A percentile compares a stretch with the other conserved stretches of the same genome.
Conservation (phyloP, 2,113 vertebrate species). For the Hippoglossus stenolepis region DNA sequence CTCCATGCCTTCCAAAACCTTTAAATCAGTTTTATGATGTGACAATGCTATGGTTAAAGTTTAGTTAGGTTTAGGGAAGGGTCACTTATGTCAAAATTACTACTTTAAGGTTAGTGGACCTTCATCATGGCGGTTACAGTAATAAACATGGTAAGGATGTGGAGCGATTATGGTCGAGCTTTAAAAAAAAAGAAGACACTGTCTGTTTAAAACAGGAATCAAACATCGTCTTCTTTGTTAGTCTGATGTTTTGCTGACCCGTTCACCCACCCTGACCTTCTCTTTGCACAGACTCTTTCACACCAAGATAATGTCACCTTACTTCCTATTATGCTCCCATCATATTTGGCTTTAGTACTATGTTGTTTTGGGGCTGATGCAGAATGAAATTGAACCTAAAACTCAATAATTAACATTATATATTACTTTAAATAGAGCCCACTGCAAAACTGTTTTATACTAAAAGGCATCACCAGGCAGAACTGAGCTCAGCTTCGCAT, state of each 20-base stretch:
- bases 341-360: neutral
- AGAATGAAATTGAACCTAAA: neutral
- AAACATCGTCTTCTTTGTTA: neutral
- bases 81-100: neutral
- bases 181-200: neutral
- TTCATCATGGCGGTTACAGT: neutral
- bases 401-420: neutral
- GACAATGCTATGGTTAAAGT: neutral
- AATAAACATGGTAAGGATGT: neutral
- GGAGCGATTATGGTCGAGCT: too few species aligned
- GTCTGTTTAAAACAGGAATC: neutral
- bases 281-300: neutral
- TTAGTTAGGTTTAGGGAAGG: neutral
- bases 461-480: slow-evolving; percentile 9
- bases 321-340: neutral
- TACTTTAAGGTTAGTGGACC: neutral
- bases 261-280: neutral
- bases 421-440: neutral
- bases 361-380: too few species aligned
- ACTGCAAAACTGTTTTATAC: neutral
- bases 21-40: neutral
- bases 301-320: neutral
- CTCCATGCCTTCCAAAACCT: neutral
- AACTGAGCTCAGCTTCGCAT: neutral
- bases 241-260: neutral